Percentiles rank a stretch among this genome's conserved stretches.
These are phyloP conservation scores for Oreochromis grahami DNA, from an alignment of 2,797 vertebrate species.

Conservation along the genomic window DNA sequence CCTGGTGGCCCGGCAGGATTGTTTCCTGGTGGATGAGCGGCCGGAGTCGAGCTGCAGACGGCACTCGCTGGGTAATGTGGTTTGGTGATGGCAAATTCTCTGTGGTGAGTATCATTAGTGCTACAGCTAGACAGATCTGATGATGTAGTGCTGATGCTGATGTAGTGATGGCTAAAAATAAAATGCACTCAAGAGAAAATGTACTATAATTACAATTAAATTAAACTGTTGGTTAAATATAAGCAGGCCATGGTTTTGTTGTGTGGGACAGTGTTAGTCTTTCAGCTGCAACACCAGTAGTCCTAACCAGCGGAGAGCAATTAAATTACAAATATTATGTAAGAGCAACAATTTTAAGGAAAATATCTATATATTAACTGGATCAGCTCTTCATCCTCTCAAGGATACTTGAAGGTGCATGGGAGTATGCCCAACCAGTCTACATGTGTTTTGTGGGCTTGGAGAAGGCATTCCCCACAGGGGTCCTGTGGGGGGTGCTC, in stretches of 20 bases:
- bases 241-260: neutral
- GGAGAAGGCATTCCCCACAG: neutral
- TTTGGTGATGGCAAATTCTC: constrained; percentile 96
- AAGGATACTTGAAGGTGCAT: neutral
- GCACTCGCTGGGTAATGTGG: constrained; percentile 97
- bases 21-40: constrained; percentile 90
- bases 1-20: constrained; percentile 94
- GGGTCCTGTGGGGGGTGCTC: neutral
- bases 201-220: neutral
- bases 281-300: neutral
- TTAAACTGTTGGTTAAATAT: neutral
- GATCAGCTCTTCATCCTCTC: neutral
- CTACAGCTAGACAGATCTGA: neutral
- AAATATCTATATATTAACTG: neutral
- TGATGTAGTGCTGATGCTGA: neutral
- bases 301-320: neutral
- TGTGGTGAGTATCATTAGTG: constrained; percentile 77
- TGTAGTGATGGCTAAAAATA: neutral
- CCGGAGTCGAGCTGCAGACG: constrained; percentile 85
- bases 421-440: neutral
- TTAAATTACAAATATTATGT: neutral
- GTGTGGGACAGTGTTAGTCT: neutral
- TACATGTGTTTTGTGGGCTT: neutral
- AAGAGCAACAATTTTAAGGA: neutral
- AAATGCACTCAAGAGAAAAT: neutral